Evolutionary conservation across 2,113 vertebrate species (phyloP).

Genomic region (Nerophis ophidion): DNA sequence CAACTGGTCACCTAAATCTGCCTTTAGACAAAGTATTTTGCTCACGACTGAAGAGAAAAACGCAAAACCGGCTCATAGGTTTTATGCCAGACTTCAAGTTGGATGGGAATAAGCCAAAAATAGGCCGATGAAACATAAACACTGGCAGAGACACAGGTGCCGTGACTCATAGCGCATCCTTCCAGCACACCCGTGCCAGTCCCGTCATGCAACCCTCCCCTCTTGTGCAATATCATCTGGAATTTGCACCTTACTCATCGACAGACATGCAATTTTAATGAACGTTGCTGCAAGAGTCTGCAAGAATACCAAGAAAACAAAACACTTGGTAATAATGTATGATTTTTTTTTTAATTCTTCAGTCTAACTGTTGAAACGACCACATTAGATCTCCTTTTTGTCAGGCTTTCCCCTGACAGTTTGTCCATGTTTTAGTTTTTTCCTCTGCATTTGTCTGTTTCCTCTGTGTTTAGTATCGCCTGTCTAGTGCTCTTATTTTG

Average conservation of each 20-base stretch:
- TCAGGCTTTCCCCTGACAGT: no score
- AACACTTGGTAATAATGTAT: constrained; percentile 23
- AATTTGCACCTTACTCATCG: constrained; percentile 30
- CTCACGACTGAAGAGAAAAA: no score
- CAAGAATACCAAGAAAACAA: constrained; percentile 29
- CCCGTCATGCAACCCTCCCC: constrained; percentile 11
- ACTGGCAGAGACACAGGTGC: constrained; percentile 14
- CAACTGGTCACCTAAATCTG: not conserved
- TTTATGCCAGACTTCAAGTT: constrained; percentile 16
- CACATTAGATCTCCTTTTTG: not conserved
- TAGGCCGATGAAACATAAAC: constrained; percentile 6
- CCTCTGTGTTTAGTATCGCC: no score
- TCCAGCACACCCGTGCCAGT: constrained; percentile 5
- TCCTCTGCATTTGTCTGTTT: no score
- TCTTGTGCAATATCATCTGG: constrained; percentile 28
- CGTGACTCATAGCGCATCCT: constrained; percentile 37
- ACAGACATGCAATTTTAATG: constrained; percentile 48
- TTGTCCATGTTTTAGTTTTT: no score
- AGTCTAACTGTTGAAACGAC: constrained; percentile 17
- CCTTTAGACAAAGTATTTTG: no score
- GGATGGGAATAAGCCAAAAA: constrained; percentile 24
- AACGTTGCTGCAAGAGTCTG: constrained; percentile 26
- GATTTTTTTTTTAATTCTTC: not conserved
- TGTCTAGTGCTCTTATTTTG: no score
- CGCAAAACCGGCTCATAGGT: constrained; percentile 7